phyloP scores from a whole-genome alignment of 2,888 invertebrate genomes.

The Pheosia tremula region DNA sequence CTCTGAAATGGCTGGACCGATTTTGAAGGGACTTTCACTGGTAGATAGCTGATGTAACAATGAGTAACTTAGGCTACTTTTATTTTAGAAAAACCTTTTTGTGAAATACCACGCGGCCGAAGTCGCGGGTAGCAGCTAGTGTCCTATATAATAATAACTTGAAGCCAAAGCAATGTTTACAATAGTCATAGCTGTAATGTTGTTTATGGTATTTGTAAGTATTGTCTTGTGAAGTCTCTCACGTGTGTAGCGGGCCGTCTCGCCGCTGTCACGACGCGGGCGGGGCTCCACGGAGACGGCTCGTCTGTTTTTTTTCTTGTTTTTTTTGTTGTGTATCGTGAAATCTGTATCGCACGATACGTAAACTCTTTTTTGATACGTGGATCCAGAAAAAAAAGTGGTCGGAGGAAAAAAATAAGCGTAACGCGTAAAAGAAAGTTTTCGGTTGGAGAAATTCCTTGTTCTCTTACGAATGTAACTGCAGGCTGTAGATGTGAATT shows the following conservation, averaged over 20 bases:
- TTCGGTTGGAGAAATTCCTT: constrained; percentile 14
- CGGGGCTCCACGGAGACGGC: constrained; percentile 47
- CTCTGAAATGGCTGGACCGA: too few relatives aligned
- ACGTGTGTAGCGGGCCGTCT: constrained; percentile 29
- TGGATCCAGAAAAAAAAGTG: constrained; percentile 44
- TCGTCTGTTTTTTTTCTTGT: constrained; percentile 52
- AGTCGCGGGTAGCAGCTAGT: too few relatives aligned
- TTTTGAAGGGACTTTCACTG: too few relatives aligned
- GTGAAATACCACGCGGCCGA: too few relatives aligned
- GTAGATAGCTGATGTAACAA: too few relatives aligned
- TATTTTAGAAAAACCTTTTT: too few relatives aligned
- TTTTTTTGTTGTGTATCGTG: constrained; percentile 55
- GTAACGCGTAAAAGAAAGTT: constrained; percentile 11
- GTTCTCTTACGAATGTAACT: not conserved
- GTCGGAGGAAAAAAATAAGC: not conserved
- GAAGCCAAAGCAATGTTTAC: too few relatives aligned
- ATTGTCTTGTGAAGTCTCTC: constrained; percentile 39
- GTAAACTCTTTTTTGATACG: constrained; percentile 51
- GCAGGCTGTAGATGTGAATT: too few relatives aligned
- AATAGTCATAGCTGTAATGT: too few relatives aligned
- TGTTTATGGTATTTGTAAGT: too few relatives aligned
- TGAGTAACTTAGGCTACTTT: too few relatives aligned
- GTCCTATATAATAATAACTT: too few relatives aligned
- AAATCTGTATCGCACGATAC: constrained; percentile 77
- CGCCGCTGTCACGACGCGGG: constrained; percentile 62